Evolutionary conservation across 2,888 invertebrate species (phyloP), one percentile per base, ranked within the genome.

Genomic region (Drosophila lutescens): DNA sequence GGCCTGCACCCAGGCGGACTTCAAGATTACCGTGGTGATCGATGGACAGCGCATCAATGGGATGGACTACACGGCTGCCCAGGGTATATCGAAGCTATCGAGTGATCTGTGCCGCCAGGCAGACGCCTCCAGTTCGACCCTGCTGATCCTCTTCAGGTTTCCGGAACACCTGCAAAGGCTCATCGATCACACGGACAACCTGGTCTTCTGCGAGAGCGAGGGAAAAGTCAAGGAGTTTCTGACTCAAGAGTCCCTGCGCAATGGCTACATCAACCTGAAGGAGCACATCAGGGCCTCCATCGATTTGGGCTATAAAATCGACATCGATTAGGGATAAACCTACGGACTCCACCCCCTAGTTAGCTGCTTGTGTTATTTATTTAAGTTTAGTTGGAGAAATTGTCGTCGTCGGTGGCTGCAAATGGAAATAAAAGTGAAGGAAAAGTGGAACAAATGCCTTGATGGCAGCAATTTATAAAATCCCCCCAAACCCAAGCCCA

Each of bases 31-130:
- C 0, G 91, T 95, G 8, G 93, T 94, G 7, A 91, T 97, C 10
- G 95, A 97, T 92, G 96, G 95, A 75, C 91, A 92, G 5, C 93
- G 93, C 80, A 93, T 96, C 54, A 93, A 94, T 32, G 93, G 94
- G n/a, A 89, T 96, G 9, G 97, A 97, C 92, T 95, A 95, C 89
- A 94, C 95, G 0, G 94, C 95, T 0, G 93, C 94, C 2, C 94
- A 95, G 68, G 92, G 92, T 6, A 89, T 92, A 10, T 89, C 91
- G 1, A 91, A 91, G 73, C 78, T 92, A 2, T 91, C 91, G 3
- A 84, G 69, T 36, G 91, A 92, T 55, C 74, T 92, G 34, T 86
- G 86, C 38, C 74, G 86, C 8, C 81, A 89, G 17, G 79, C 87
- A 32, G 87, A 87, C 20, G 83, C 78, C 2, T 68, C 78, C 13